A percentile compares a stretch with the other conserved stretches of the same genome.
Evolutionary conservation across 2,797 vertebrate species (phyloP).

Genomic region (Rhinella marina): DNA sequence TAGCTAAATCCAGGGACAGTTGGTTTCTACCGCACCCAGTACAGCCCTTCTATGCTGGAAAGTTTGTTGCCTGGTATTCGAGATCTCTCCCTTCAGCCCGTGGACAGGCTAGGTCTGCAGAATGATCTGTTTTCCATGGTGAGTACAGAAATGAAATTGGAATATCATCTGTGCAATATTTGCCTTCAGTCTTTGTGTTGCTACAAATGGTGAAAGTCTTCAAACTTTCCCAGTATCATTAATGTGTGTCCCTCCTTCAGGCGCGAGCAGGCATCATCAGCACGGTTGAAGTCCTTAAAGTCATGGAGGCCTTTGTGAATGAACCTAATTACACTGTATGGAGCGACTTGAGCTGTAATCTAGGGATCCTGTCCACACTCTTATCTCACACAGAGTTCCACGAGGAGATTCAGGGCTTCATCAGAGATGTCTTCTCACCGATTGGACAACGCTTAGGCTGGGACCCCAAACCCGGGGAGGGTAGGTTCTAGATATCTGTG

Average conservation of each 20-base stretch:
- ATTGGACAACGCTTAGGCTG: constrained; percentile 93
- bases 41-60: constrained; percentile 91
- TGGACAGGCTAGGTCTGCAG: constrained; percentile 95
- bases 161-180: background rate
- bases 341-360: constrained; percentile 98
- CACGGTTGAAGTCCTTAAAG: constrained; percentile 95
- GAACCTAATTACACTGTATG: constrained; percentile 99
- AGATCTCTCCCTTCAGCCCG: constrained; percentile 92
- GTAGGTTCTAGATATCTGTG: constrained; percentile 70
- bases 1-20: constrained; percentile 97
- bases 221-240: background rate
- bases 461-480: constrained; percentile 94
- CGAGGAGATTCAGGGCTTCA: constrained; percentile 94
- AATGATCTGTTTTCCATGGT: constrained; percentile 98
- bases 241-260: constrained; percentile 71
- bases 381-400: constrained; percentile 97
- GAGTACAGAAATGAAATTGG: constrained; percentile 64
- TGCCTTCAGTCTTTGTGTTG: background rate
- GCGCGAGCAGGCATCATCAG: constrained; percentile 96
- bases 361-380: constrained; percentile 92
- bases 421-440: constrained; percentile 93
- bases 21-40: constrained; percentile 96
- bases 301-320: constrained; percentile 98
- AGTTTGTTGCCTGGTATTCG: constrained; percentile 89
- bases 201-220: background rate